Percentiles rank a stretch among this genome's conserved stretches.
phyloP scores from a whole-genome alignment of 1,140 invertebrate species.

The Drosophila repleta region DNA sequence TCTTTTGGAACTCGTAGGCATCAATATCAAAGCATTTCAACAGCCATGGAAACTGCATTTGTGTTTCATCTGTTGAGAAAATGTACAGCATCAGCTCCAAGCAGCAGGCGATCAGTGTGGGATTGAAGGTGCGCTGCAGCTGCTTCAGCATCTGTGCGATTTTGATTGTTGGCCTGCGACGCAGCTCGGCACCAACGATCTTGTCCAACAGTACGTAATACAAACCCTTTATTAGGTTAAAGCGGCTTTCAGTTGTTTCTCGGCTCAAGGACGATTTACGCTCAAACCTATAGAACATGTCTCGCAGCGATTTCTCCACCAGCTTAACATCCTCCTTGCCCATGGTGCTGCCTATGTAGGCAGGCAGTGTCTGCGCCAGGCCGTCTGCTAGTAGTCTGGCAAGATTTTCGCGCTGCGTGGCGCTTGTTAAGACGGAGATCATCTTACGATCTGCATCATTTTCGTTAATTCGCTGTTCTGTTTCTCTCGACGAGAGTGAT shows the following conservation, averaged over 20 bases:
- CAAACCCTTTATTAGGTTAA: slow-evolving; percentile 79
- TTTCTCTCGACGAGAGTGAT: not conserved
- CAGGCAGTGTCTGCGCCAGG: slow-evolving; percentile 36
- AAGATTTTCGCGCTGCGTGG: slow-evolving; percentile 6
- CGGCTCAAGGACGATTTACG: not conserved
- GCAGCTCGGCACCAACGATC: slow-evolving; percentile 91
- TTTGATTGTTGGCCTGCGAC: slow-evolving; percentile 87
- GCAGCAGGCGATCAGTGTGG: slow-evolving; percentile 95
- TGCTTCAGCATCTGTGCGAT: slow-evolving; percentile 87
- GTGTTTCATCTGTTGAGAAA: slow-evolving; percentile 86
- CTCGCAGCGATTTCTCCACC: slow-evolving; percentile 13
- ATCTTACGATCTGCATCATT: not conserved
- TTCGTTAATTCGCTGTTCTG: not conserved
- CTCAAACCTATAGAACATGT: slow-evolving; percentile 32
- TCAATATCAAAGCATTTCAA: slow-evolving; percentile 92
- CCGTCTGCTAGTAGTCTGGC: slow-evolving; percentile 10
- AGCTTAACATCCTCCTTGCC: not conserved
- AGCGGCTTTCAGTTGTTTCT: slow-evolving; percentile 13
- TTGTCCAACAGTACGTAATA: slow-evolving; percentile 95
- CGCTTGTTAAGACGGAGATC: not conserved
- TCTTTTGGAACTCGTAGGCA: slow-evolving; percentile 96
- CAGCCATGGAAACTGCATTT: slow-evolving; percentile 94
- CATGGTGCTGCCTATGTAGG: slow-evolving; percentile 18
- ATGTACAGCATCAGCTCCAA: slow-evolving; percentile 96
- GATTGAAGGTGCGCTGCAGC: slow-evolving; percentile 89